Base-by-base conservation (phyloP, 2,888 invertebrate genomes). In the Teleiodes luculella region DNA sequence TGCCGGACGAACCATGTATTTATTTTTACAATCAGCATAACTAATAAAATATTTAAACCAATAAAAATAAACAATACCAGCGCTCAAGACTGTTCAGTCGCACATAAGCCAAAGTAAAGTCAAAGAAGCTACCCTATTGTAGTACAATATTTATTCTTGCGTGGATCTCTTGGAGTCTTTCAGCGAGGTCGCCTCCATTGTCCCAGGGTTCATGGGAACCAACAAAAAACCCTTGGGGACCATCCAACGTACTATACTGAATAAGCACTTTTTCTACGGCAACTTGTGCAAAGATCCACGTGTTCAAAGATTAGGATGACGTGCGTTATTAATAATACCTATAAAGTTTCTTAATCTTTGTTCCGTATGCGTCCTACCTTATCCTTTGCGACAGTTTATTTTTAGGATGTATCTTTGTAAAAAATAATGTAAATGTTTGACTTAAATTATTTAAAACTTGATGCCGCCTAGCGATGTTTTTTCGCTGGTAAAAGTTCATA, bases 71-170 rank as follows among this genome's bases (percentile, higher is more conserved):
- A 24, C 6, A 3, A 4, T 24, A 4, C 6, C 6, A 71, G 76
- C 70, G 75, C 79, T 75, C 83, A 86, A 83, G 57, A 74, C 55
- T 3, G 1, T 7, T 56, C 1, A 6, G 11, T 50, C 64, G 14
- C 35, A 53, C 66, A 65, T 54, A 70, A 56, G 52, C 52, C 70
- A 73, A 78, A 67, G 70, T 72, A 76, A 86, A 87, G 88, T 86
- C 87, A 88, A 86, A 86, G 88, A 83, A 84, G 82, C 83, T 74
- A 82, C 81, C 81, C 88, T 76, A 88, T 89, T 88, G 89, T 88
- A 79, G 73, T 68, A 68, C 71, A 81, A 86, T 89, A 88, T 88
- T 88, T 89, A 88, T 89, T 87, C 88, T 86, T 86, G 86, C 82
- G 80, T 82, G 79, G 86, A 85, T 88, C 83, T 80, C 72, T 67